These are phyloP conservation scores for Acipenser transmontanus DNA, from an alignment of 2,797 vertebrate species.

Conservation along the genomic window DNA sequence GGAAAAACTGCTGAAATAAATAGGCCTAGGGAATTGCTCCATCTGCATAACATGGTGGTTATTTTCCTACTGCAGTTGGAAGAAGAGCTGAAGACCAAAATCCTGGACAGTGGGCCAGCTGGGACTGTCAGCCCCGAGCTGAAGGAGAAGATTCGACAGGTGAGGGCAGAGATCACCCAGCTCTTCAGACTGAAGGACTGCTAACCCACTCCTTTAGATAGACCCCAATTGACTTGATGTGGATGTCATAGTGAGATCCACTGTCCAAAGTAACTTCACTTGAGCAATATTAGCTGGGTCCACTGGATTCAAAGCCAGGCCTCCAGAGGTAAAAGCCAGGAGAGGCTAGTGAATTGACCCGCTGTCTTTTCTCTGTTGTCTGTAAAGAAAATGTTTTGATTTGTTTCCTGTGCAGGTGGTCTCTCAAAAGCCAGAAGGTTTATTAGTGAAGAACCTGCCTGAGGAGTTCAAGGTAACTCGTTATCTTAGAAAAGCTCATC, in stretches of 20 bases:
- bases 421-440: constrained; percentile 50
- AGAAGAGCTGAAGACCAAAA: constrained; percentile 58
- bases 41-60: neutral
- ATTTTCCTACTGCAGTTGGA: constrained; percentile 55
- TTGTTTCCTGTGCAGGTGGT: constrained; percentile 51
- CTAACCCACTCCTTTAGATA: too few relatives aligned
- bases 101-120: constrained; percentile 66
- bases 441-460: constrained; percentile 67
- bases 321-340: too few relatives aligned
- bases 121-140: constrained; percentile 65
- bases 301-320: too few relatives aligned
- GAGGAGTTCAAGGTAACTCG: constrained; percentile 70
- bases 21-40: neutral
- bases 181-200: too few relatives aligned
- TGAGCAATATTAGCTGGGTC: too few relatives aligned
- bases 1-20: neutral
- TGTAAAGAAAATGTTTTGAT: neutral
- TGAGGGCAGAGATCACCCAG: constrained; percentile 37
- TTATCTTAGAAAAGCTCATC: neutral
- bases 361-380: too few relatives aligned
- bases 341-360: too few relatives aligned
- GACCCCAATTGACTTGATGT: too few relatives aligned
- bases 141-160: constrained; percentile 70
- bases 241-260: too few relatives aligned
- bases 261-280: too few relatives aligned